Percentiles rank a stretch among this genome's conserved stretches.
Evolutionary conservation across 2,113 vertebrate species (phyloP).

Genomic region (Xyliphius kryptos): DNA sequence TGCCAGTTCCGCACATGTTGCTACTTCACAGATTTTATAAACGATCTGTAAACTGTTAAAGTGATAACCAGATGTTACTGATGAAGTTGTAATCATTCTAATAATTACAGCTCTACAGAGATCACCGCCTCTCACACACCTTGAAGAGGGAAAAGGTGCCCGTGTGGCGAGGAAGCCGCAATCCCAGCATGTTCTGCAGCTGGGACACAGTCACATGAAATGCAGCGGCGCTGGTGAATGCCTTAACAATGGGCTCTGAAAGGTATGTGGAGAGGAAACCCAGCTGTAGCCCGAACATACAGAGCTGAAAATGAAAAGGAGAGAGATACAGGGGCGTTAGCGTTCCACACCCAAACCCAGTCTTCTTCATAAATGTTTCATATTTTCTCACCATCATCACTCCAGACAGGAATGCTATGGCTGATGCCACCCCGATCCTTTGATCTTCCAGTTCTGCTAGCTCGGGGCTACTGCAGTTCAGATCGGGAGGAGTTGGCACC

Average conservation of each 20-base stretch:
- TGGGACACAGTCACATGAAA: conserved; percentile 85
- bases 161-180: conserved; percentile 74
- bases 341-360: not conserved
- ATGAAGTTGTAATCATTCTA: too few relatives aligned
- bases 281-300: conserved; percentile 80
- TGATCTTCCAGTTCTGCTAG: conserved; percentile 66
- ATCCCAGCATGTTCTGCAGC: conserved; percentile 80
- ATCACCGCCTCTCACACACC: too few relatives aligned
- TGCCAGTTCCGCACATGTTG: too few relatives aligned
- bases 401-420: conserved; percentile 78
- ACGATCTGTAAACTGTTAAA: too few relatives aligned
- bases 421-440: conserved; percentile 77
- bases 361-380: too few relatives aligned
- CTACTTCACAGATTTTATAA: too few relatives aligned
- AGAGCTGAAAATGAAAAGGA: conserved; percentile 60
- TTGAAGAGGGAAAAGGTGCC: conserved; percentile 84
- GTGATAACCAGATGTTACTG: too few relatives aligned
- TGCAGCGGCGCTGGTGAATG: conserved; percentile 83
- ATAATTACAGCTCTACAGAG: too few relatives aligned
- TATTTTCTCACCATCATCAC: conserved; percentile 75
- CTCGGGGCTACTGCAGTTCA: conserved; percentile 65
- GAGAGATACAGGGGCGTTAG: not conserved
- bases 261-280: conserved; percentile 84
- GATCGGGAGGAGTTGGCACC: conserved; percentile 64
- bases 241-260: conserved; percentile 86